Base-by-base conservation (phyloP, 2,797 vertebrate genomes). In the Carapus acus region DNA sequence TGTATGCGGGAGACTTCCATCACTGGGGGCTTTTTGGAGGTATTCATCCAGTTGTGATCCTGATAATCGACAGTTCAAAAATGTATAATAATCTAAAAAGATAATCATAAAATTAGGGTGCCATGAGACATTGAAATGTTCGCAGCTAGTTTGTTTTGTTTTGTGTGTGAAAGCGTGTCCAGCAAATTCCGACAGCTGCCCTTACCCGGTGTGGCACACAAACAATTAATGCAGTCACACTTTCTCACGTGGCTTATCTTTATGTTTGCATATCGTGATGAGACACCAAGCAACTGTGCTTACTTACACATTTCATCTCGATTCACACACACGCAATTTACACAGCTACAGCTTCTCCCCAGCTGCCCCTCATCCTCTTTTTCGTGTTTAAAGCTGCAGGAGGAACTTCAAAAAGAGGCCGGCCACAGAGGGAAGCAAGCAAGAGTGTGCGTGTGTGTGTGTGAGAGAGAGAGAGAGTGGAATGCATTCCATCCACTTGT, bases 291-390 rank as follows among this genome's bases (percentile, higher is more conserved):
- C 43, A 16, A 12, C 31, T 4, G 0, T 27, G n/a, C 44, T 20
- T 36, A 14, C 16, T 29, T 29, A 6, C 27, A 29, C 11, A 29
- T 52, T 47, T 43, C 38, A 49, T 19, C 22, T 24, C 14, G 4
- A 53, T 36, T 49, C 72, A 80, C 60, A 78, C 79, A 54, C 72
- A 79, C 62, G 75, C 79, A n/a, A n/a, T n/a, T n/a, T n/a, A 77
- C 80, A 49, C 42, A 38, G 69, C 73, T 29, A 73, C 76, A 78
- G 77, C 13, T 2, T 41, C 43, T 36, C 24, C 21, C 40, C 52
- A 18, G 29, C 54, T 42, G 45, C 29, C 21, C 23, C 12, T 34
- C 57, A 45, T 7, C 29, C 17, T 36, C 33, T 42, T 29, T 22
- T 22, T 54, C 15, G n/a, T 24, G 34, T 36, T 18, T 21, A 29